Evolutionary conservation across 2,797 vertebrate genomes (phyloP).

Genomic region (Natrix natrix): DNA sequence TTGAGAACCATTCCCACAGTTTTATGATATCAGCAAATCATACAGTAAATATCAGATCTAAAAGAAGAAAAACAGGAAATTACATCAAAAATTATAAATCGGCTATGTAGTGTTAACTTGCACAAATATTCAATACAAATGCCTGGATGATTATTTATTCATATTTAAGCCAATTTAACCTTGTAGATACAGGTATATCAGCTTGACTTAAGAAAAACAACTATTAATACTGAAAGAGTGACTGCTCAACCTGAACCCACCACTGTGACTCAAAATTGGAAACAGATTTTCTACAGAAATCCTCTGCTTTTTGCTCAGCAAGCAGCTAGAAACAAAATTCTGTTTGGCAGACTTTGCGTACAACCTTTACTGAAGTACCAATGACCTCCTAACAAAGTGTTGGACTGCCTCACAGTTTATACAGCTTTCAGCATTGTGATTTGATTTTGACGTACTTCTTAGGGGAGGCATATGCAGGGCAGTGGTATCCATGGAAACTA

Average conservation of each 20-base stretch:
- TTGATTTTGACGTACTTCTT: conserved; percentile 51
- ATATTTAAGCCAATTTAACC: neutral
- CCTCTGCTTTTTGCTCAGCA: neutral
- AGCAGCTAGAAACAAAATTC: neutral
- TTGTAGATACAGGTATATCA: neutral
- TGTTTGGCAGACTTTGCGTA: neutral
- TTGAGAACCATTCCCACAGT: neutral
- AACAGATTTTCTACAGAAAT: neutral
- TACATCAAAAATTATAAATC: neutral
- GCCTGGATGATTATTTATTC: neutral
- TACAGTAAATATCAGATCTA: neutral
- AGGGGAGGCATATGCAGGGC: conserved; percentile 47
- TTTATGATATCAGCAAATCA: neutral
- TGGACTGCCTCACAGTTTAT: conserved; percentile 5
- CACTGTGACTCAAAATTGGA: neutral
- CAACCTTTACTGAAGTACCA: neutral
- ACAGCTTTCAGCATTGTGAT: conserved; percentile 43
- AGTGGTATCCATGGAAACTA: conserved; percentile 83
- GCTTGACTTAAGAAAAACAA: neutral
- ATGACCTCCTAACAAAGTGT: neutral
- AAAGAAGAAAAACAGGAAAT: neutral
- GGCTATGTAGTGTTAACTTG: neutral
- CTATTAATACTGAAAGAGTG: neutral
- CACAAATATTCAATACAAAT: neutral
- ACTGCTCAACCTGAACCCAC: neutral